A percentile compares a stretch with the other conserved stretches of the same genome.
These are phyloP conservation scores for Drosophila mauritiana DNA, from an alignment of 1,140 invertebrate species.

Conservation along the genomic window DNA sequence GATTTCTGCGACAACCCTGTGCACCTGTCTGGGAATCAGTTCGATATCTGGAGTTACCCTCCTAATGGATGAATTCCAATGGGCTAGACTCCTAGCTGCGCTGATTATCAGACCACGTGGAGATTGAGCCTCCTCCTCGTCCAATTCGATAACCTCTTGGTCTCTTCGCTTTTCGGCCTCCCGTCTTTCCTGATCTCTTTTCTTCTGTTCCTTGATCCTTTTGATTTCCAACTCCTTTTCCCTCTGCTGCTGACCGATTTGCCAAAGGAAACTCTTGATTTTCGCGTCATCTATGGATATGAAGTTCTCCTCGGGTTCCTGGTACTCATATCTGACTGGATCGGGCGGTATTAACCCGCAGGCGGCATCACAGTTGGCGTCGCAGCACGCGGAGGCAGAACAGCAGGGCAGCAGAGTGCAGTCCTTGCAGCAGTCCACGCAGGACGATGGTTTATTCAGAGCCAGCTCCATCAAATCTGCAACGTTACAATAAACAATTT, in stretches of 20 bases:
- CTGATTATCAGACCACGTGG: slow-evolving; percentile 45
- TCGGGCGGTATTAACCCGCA: slow-evolving; percentile 39
- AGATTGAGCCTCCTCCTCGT: slow-evolving; percentile 56
- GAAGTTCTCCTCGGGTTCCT: slow-evolving; percentile 81
- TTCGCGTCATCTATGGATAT: slow-evolving; percentile 80
- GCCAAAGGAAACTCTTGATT: slow-evolving; percentile 64
- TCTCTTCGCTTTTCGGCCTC: slow-evolving; percentile 6
- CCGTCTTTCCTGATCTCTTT: slow-evolving; percentile 19
- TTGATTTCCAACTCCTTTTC: slow-evolving; percentile 30
- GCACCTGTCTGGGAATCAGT: slow-evolving; percentile 39
- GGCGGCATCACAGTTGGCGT: slow-evolving; percentile 45
- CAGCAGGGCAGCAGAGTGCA: slow-evolving; percentile 49
- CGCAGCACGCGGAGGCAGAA: slow-evolving; percentile 50
- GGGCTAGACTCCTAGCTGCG: slow-evolving; percentile 46
- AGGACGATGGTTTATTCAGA: slow-evolving; percentile 39
- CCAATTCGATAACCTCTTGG: slow-evolving; percentile 67
- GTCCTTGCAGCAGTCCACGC: slow-evolving; percentile 63
- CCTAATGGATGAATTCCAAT: slow-evolving; percentile 20
- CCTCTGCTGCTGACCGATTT: slow-evolving; percentile 68
- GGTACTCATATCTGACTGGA: slow-evolving; percentile 60
- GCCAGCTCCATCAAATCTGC: slow-evolving; percentile 55
- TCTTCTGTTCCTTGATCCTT: slow-evolving; percentile 8
- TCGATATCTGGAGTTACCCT: slow-evolving; percentile 60
- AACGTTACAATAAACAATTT: neutral
- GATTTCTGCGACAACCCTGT: slow-evolving; percentile 68